Conservation (phyloP, 1,140 invertebrate species). For the Stegodyphus mimosarum region DNA sequence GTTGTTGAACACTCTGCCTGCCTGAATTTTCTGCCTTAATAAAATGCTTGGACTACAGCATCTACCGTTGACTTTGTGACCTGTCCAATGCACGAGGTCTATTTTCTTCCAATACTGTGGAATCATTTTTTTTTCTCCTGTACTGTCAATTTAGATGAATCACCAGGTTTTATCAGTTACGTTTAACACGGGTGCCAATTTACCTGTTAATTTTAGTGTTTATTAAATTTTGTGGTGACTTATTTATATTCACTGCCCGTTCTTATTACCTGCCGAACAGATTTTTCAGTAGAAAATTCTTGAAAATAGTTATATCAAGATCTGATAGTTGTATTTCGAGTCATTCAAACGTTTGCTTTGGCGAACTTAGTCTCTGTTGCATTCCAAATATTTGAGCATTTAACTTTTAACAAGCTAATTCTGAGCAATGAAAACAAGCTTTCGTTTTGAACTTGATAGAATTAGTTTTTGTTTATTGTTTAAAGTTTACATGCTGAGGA, state of each 20-base stretch:
- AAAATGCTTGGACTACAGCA: constrained; percentile 53
- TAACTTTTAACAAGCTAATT: constrained; percentile 38
- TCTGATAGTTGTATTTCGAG: constrained; percentile 42
- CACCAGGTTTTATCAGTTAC: constrained; percentile 60
- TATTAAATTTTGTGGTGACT: constrained; percentile 51
- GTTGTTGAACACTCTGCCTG: constrained; percentile 59
- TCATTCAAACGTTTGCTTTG: not conserved
- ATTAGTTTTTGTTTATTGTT: constrained; percentile 61
- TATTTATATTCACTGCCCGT: constrained; percentile 54
- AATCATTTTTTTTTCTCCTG: constrained; percentile 50
- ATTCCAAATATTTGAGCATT: constrained; percentile 58
- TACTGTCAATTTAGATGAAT: constrained; percentile 50
- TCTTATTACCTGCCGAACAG: constrained; percentile 37
- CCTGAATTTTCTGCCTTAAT: constrained; percentile 59
- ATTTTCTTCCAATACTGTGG: constrained; percentile 54
- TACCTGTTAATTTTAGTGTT: constrained; percentile 61
- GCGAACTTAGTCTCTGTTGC: constrained; percentile 45
- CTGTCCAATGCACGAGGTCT: constrained; percentile 32
- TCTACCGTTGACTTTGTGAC: constrained; percentile 43
- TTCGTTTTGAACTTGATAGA: constrained; percentile 41
- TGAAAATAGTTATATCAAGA: constrained; percentile 50
- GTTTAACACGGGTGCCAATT: constrained; percentile 61
- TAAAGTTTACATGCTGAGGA: constrained; percentile 43
- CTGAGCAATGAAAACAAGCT: constrained; percentile 56
- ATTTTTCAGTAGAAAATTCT: constrained; percentile 19